These are phyloP conservation scores for Anarhynchus alexandrinus DNA, from an alignment of 2,113 vertebrate species.

Conservation along the genomic window DNA sequence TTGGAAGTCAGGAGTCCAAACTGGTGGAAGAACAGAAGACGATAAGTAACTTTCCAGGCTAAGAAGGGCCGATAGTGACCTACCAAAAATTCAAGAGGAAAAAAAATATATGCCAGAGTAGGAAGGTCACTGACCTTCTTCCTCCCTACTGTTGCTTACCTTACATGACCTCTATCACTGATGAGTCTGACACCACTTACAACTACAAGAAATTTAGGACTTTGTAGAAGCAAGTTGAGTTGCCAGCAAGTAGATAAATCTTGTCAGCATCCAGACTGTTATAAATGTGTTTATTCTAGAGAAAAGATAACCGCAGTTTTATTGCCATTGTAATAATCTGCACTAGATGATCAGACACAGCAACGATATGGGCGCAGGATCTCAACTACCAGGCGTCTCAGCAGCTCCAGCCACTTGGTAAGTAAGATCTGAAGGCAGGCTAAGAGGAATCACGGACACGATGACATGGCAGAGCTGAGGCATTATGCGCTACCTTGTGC, in stretches of 20 bases:
- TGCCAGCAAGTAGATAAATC: background rate
- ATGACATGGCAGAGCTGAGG: background rate
- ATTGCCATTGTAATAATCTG: background rate
- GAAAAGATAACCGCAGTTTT: background rate
- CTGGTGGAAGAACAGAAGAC: background rate
- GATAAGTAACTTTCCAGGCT: background rate
- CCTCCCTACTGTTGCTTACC: background rate
- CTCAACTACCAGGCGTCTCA: background rate
- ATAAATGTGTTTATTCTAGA: background rate
- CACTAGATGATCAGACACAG: rapidly evolving
- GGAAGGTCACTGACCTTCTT: background rate
- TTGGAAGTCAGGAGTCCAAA: background rate
- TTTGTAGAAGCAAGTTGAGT: background rate
- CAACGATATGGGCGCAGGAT: background rate
- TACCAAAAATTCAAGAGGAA: background rate
- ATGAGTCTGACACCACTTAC: background rate
- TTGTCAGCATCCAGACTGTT: background rate
- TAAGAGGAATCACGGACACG: rapidly evolving
- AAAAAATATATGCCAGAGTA: background rate
- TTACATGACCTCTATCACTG: background rate
- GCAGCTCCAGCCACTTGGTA: background rate
- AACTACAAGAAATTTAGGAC: background rate
- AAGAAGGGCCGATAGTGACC: background rate
- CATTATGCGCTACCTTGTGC: background rate
- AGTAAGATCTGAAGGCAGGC: background rate